Conservation (phyloP, 23 tunicate genomes). For the Ciona savignyi region DNA sequence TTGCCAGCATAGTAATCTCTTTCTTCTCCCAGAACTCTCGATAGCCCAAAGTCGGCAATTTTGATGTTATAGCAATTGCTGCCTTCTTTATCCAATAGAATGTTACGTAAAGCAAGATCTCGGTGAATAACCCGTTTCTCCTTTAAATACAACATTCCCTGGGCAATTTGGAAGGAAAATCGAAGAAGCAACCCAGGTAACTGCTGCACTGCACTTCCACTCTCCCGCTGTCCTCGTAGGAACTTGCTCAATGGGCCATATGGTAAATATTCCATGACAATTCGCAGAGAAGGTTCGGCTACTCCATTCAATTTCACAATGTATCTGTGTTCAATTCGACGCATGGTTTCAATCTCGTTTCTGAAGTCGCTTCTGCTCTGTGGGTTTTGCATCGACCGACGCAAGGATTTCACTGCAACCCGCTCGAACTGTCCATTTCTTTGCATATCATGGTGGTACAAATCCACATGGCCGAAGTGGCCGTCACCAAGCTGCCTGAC, state of each 20-base stretch:
- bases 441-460: slow-evolving; percentile 32
- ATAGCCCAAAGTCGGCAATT: slow-evolving; percentile 85
- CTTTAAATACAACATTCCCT: slow-evolving; percentile 81
- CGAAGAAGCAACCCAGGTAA: slow-evolving; percentile 12
- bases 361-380: slow-evolving; percentile 24
- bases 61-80: slow-evolving; percentile 22
- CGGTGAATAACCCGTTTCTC: slow-evolving; percentile 59
- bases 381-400: slow-evolving; percentile 11
- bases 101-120: slow-evolving; percentile 77
- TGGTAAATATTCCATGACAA: slow-evolving; percentile 72
- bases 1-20: slow-evolving; percentile 57
- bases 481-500: slow-evolving; percentile 53
- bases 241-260: slow-evolving; percentile 31
- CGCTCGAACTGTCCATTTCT: slow-evolving; percentile 11
- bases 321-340: slow-evolving; percentile 39
- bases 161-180: slow-evolving; percentile 67
- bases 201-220: background rate
- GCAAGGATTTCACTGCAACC: slow-evolving; percentile 58
- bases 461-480: slow-evolving; percentile 74
- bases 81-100: slow-evolving; percentile 49
- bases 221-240: slow-evolving; percentile 8
- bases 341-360: slow-evolving; percentile 85
- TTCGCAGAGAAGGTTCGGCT: slow-evolving; percentile 45
- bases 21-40: slow-evolving; percentile 50
- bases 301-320: slow-evolving; percentile 55